Percentiles rank a stretch among this genome's conserved stretches.
These are phyloP conservation scores for Phenganax stokvisi DNA, from an alignment of 92 coral and sea anemone genomes.

Conservation along the genomic window DNA sequence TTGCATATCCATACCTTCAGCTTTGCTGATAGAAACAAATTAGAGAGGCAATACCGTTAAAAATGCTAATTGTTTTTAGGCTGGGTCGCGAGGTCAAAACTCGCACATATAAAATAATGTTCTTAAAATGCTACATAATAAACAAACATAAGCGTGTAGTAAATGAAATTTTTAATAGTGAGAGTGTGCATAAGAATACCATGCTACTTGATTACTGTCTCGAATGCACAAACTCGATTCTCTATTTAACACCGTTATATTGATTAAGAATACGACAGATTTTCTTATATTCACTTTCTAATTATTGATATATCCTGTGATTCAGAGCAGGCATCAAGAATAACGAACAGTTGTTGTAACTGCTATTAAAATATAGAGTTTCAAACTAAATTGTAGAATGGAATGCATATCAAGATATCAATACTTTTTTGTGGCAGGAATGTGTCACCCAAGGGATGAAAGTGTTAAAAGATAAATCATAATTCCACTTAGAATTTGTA, in stretches of 20 bases:
- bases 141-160: neutral
- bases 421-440: neutral
- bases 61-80: neutral
- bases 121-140: neutral
- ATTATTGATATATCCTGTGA: neutral
- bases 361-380: neutral
- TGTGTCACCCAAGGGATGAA: neutral
- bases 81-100: conserved; percentile 4
- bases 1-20: too few species aligned
- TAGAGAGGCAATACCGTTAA: neutral
- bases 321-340: neutral
- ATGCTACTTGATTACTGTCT: too few species aligned
- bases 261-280: neutral
- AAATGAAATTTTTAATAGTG: too few species aligned
- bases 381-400: neutral
- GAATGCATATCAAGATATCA: neutral
- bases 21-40: neutral
- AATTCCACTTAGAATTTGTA: neutral
- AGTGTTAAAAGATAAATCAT: conserved; percentile 15
- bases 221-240: too few species aligned
- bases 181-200: too few species aligned
- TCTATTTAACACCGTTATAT: too few species aligned
- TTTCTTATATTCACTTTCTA: neutral
- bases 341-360: neutral
- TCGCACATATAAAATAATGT: neutral